A percentile compares a stretch with the other conserved stretches of the same genome.
Conservation (phyloP, 2,113 vertebrate species). For the Gopherus evgoodei region DNA sequence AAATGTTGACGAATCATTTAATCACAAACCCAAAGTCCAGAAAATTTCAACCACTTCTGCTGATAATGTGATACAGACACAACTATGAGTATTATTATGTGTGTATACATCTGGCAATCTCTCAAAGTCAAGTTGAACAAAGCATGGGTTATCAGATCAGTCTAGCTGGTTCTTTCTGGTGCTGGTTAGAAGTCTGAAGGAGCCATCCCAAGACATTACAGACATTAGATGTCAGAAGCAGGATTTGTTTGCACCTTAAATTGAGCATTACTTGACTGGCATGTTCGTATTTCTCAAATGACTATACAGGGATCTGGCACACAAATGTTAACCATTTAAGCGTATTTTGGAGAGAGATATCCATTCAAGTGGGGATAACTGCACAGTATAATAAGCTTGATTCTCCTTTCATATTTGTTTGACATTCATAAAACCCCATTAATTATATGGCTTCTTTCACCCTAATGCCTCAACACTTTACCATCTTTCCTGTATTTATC, state of each 20-base stretch:
- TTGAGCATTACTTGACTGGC: not conserved
- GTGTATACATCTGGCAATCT: rapidly evolving
- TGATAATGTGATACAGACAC: not conserved
- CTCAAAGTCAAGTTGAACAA: rapidly evolving
- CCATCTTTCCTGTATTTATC: not conserved
- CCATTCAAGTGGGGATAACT: not conserved
- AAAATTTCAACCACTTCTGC: rapidly evolving
- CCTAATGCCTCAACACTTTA: not conserved
- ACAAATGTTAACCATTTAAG: conserved; percentile 18
- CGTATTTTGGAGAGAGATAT: not conserved
- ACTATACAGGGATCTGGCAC: not conserved
- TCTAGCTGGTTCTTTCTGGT: not conserved
- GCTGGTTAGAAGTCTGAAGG: not conserved
- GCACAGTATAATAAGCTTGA: not conserved
- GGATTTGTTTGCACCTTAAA: not conserved
- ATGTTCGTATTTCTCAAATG: not conserved
- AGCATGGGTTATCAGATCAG: not conserved
- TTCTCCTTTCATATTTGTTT: not conserved
- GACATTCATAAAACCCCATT: not conserved
- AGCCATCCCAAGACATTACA: not conserved
- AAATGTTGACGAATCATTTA: rapidly evolving
- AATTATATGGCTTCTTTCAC: rapidly evolving
- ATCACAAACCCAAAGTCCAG: not conserved
- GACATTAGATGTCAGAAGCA: not conserved
- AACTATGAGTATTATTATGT: rapidly evolving